phyloP scores from a whole-genome alignment of 2,888 invertebrate genomes.

The Drosophila phalerata region DNA sequence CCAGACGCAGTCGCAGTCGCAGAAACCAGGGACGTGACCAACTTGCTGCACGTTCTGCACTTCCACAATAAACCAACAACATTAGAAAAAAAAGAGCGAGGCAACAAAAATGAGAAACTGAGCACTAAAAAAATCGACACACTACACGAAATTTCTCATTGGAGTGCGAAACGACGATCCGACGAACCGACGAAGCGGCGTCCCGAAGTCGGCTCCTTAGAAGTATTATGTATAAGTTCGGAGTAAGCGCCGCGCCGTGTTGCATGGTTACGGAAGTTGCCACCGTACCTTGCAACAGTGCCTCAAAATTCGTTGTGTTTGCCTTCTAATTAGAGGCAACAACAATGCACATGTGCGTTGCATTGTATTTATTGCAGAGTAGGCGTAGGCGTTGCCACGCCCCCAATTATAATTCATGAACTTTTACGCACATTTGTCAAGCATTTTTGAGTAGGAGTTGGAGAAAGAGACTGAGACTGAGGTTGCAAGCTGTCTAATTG shows the following conservation, averaged over 20 bases:
- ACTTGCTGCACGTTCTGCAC: conserved; percentile 66
- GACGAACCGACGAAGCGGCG: conserved; percentile 31
- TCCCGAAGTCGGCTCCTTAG: conserved; percentile 51
- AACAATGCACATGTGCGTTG: conserved; percentile 43
- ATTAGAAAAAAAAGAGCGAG: conserved; percentile 22
- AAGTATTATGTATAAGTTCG: conserved; percentile 9
- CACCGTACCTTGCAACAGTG: conserved; percentile 2
- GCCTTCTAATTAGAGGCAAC: conserved; percentile 28
- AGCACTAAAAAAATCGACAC: conserved; percentile 46
- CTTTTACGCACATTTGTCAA: conserved; percentile 81
- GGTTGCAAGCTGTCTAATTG: conserved; percentile 63
- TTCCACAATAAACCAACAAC: conserved; percentile 18
- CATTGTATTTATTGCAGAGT: conserved; percentile 24
- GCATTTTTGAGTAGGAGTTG: conserved; percentile 14
- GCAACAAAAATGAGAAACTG: conserved; percentile 8
- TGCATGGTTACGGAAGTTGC: conserved; percentile 49
- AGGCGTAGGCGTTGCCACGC: conserved; percentile 22
- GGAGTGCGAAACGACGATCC: conserved; percentile 64
- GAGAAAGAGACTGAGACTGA: not conserved
- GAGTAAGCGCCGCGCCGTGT: conserved; percentile 57
- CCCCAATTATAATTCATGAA: conserved; percentile 70
- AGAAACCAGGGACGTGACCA: conserved; percentile 63
- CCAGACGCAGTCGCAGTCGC: conserved; percentile 43
- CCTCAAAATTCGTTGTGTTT: conserved; percentile 2
- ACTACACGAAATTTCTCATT: conserved; percentile 76